phyloP scores from a whole-genome alignment of 1,140 invertebrate species.

The Hetaerina americana region DNA sequence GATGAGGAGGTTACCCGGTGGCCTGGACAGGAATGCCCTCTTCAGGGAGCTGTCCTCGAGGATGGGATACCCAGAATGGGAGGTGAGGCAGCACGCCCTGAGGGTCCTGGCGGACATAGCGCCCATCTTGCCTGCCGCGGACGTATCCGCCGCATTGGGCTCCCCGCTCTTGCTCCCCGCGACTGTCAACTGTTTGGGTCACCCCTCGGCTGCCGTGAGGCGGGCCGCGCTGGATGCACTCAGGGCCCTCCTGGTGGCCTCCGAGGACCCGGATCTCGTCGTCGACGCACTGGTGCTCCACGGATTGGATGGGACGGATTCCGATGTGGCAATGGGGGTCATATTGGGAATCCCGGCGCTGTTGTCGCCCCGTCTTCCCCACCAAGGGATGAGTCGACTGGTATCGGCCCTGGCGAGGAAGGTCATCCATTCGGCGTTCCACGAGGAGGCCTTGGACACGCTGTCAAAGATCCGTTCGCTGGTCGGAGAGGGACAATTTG shows the following conservation, averaged over 20 bases:
- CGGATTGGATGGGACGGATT: constrained; percentile 42
- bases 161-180: constrained; percentile 39
- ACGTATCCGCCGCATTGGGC: constrained; percentile 43
- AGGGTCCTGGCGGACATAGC: constrained; percentile 58
- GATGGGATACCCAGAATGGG: constrained; percentile 63
- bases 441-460: constrained; percentile 51
- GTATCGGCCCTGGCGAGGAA: constrained; percentile 47
- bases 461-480: constrained; percentile 48
- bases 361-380: constrained; percentile 31
- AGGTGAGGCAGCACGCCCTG: constrained; percentile 62
- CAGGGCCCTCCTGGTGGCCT: constrained; percentile 48
- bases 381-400: constrained; percentile 20
- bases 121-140: constrained; percentile 40
- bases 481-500: constrained; percentile 47
- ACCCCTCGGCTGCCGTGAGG: constrained; percentile 57
- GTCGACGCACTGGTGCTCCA: constrained; percentile 46
- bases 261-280: constrained; percentile 37
- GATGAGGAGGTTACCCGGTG: constrained; percentile 37
- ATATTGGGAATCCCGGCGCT: constrained; percentile 51
- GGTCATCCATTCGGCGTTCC: constrained; percentile 47
- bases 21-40: constrained; percentile 45
- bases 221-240: constrained; percentile 58
- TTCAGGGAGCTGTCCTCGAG: constrained; percentile 54
- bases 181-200: constrained; percentile 57
- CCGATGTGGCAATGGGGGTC: constrained; percentile 48